These are phyloP conservation scores for Diadema setosum DNA, from an alignment of 35 echinoderm and acorn worm species.

Conservation along the genomic window DNA sequence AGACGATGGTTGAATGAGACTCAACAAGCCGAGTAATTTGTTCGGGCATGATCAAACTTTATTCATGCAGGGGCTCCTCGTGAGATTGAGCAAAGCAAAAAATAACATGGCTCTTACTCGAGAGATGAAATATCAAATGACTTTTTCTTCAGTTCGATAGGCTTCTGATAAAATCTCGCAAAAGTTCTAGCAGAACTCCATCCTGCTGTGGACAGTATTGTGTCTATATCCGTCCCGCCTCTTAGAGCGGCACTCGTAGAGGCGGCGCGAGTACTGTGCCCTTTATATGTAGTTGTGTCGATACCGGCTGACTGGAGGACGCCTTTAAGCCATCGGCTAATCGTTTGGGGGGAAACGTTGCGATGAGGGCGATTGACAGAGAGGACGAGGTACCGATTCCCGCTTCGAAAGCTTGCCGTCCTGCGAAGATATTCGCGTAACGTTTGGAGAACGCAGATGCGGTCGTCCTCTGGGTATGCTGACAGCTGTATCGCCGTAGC, in stretches of 20 bases:
- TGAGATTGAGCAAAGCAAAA: no score
- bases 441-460: background rate
- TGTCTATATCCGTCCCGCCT: no score
- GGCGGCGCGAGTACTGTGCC: background rate
- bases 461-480: background rate
- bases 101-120: no score
- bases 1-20: no score
- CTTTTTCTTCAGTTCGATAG: no score
- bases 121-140: no score
- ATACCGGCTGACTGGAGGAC: background rate
- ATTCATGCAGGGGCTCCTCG: no score
- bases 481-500: background rate
- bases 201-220: no score
- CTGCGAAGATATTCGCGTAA: background rate
- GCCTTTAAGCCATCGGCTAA: background rate
- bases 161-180: no score
- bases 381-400: background rate
- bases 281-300: background rate
- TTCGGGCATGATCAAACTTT: no score
- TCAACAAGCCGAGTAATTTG: no score
- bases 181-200: no score
- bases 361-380: background rate
- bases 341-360: background rate
- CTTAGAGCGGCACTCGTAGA: slow-evolving; percentile 21
- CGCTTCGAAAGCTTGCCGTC: background rate